Percentiles rank a stretch among this genome's conserved stretches.
Evolutionary conservation across 2,888 invertebrate genomes (phyloP).

Genomic region (Hymenopus coronatus): DNA sequence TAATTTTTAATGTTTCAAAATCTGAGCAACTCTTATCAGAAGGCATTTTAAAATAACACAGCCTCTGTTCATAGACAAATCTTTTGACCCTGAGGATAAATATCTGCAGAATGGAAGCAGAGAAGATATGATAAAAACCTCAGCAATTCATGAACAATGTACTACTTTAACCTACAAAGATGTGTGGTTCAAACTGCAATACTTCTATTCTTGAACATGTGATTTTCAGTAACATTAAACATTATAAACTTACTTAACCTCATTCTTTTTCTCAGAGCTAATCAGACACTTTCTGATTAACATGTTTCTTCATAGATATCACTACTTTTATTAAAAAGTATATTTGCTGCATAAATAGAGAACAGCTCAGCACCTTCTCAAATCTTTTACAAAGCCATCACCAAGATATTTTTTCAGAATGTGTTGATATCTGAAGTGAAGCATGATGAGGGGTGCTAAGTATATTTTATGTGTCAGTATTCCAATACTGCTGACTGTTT

Average conservation of each 20-base stretch:
- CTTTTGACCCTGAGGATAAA: neutral
- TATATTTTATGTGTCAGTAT: neutral
- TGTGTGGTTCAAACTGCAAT: neutral
- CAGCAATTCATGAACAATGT: neutral
- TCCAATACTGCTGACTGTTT: neutral
- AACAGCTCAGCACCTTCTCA: neutral
- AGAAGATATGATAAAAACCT: neutral
- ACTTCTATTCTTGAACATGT: neutral
- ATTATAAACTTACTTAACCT: neutral
- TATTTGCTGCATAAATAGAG: too few species aligned
- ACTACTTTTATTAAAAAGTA: neutral
- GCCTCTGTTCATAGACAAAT: neutral
- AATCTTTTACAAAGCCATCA: too few species aligned
- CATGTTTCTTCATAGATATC: neutral
- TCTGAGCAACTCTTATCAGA: neutral
- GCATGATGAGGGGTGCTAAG: neutral
- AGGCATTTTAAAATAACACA: neutral
- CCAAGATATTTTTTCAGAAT: neutral
- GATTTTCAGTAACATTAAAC: neutral
- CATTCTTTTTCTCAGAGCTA: neutral
- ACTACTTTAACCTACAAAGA: neutral
- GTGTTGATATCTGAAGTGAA: neutral
- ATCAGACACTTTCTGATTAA: neutral
- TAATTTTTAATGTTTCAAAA: neutral
- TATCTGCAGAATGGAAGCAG: neutral